Evolutionary conservation across 2,888 invertebrate genomes (phyloP), one percentile per base, ranked within the genome.

Genomic region (Melitaea athalia): DNA sequence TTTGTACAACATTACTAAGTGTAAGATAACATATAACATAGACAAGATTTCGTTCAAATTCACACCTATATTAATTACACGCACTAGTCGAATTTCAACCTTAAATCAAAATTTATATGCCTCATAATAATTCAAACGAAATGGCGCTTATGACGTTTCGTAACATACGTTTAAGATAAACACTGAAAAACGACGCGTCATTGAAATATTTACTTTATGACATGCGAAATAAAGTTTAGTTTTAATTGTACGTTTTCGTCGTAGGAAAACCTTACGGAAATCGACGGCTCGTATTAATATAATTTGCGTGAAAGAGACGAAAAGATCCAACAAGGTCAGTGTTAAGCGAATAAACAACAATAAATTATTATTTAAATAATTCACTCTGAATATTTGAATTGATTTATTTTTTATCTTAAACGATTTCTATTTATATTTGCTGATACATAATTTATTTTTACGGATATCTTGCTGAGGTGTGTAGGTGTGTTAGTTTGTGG

Each of bases 1-100:
- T 87, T 87, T 87, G 87, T 91, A 89, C 88, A 87, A 90, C 91
- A 91, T 87, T 88, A 88, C 88, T 88, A 88, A 86, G 89, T 83
- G 81, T 83, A 85, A 87, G 91, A 91, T 91, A 91, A 91, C 87
- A 88, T 79, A 91, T 91, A 91, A 91, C 87, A 88, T 79, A 83
- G 77, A 42, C 57, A 57, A 57, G 38, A 77, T 75, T 64, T 59
- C 62, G 63, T 63, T 33, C 49, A 63, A 38, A 31, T 64, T 59
- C 63, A 63, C 64, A 65, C 63, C 50, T 64, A 65, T 63, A 14
- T 47, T 59, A 55, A 15, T n/a, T 45, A 1, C 31, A 17, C 14
- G 14, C 2, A 4, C 71, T 81, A 31, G n/a, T 57, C 63, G 7
- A 88, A 78, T 69, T 64, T 68, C 42, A 53, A 75, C 75, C 64